Evolutionary conservation across 1,140 invertebrate species (phyloP).

Genomic region (Drosophila paulistorum): DNA sequence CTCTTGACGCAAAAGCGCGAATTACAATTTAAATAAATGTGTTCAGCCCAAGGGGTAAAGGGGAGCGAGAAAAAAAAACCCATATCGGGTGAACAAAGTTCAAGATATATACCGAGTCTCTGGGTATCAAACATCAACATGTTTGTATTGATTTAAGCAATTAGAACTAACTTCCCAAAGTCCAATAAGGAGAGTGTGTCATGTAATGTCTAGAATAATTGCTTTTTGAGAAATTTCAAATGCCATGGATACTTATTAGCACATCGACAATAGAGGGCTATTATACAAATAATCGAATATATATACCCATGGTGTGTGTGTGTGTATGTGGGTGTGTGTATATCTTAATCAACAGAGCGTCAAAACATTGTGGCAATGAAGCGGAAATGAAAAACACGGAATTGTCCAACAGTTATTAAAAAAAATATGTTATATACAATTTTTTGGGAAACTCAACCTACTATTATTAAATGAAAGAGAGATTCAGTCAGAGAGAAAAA

Average conservation of each 20-base stretch:
- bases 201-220: slow-evolving; percentile 24
- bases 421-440: slow-evolving; percentile 2
- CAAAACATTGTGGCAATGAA: slow-evolving; percentile 25
- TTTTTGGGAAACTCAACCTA: background rate
- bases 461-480: background rate
- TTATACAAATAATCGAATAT: background rate
- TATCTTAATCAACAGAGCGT: slow-evolving; percentile 10
- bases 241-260: background rate
- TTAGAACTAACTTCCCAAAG: slow-evolving; percentile 32
- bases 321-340: too few relatives aligned
- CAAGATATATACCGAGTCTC: slow-evolving; percentile 16
- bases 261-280: background rate
- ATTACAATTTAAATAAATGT: slow-evolving; percentile 22
- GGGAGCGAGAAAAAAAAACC: background rate
- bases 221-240: slow-evolving; percentile 12
- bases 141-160: slow-evolving; percentile 22
- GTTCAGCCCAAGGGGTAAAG: background rate
- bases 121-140: slow-evolving; percentile 5
- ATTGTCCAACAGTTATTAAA: slow-evolving; percentile 22
- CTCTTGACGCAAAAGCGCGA: slow-evolving; percentile 26
- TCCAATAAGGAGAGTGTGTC: slow-evolving; percentile 33
- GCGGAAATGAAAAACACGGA: slow-evolving; percentile 19
- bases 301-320: background rate
- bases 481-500: background rate
- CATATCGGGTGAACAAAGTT: slow-evolving; percentile 17